Base-by-base conservation (phyloP, 2,888 invertebrate genomes). In the Dorcus hopei region DNA sequence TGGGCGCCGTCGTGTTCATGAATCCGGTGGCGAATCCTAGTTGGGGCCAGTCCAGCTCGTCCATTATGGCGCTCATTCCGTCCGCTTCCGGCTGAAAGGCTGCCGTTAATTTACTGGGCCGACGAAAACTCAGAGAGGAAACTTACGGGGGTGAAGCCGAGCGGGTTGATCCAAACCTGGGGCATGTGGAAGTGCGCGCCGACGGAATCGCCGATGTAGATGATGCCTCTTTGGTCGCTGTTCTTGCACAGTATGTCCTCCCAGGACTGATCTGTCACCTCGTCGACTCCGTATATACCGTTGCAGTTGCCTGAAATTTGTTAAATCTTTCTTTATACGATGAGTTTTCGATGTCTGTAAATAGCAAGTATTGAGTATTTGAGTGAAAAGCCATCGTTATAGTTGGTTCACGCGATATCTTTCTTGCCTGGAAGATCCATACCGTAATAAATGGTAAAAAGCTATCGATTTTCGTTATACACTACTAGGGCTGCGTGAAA, bases 21-120 rank as follows among this genome's bases (percentile, higher is more conserved):
- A 68, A 74, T n/a, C 75, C 82, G 63, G 81, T 81, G 5, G 71
- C 72, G 54, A 76, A 75, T 6, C 81, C 81, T 45, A 79, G 68
- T 65, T 80, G 77, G 5, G 82, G 82, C 81, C 81, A 82, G 63
- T 82, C 81, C 9, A 81, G 57, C 65, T 81, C 80, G 69, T 82
- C 80, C 61, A 79, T 75, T 38, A 80, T 42, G n/a, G 78, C 74
- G 61, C 73, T 74, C 3, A 74, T 73, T 11, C 77, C 62, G 59
- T 77, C 72, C 55, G 77, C 68, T 61, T 65, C 50, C 14, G 65
- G 65, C 65, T 65, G 19, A 54, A 61, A 59, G n/a, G 14, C 9
- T 38, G 42, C 5, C 9, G 42, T 42, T 11, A 14, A 55, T 9
- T 6, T 4, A 33, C 7, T 6, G 26, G 26, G 26, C 26, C 26